Evolutionary conservation across 2,113 vertebrate genomes (phyloP), one percentile per base, ranked within the genome.

Genomic region (Choloepus hoffmanni): DNA sequence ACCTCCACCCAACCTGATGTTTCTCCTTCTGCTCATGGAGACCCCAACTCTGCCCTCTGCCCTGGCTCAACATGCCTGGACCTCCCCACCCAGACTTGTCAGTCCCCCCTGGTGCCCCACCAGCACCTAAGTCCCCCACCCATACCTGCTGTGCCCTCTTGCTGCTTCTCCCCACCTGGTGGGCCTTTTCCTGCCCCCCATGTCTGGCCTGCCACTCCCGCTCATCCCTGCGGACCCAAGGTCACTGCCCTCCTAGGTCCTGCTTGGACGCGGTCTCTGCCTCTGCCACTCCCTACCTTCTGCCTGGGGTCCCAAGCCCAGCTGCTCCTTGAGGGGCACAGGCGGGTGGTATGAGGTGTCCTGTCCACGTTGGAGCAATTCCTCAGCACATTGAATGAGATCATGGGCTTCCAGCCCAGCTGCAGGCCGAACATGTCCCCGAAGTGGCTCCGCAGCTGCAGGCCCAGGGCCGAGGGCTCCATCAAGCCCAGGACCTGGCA

Each of bases 301-400:
- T 0, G 95, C 62, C 5, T 23, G 67, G 0, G 79, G 30, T 36
- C 93, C 12, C 0, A 90, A 97, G 73, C 97, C 97, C 23, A 98
- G 0, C 0, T 97, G 74, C 14, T 97, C 53, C 0, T 89, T 97
- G 0, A 95, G 0, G 0, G 97, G 68, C 0, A 74, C 0, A 0
- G 45, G 4, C 0, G 98, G 98, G 0, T 98, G 96, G 94, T 98
- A 98, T 1, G 98, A 63, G 5, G 98, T 98, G 85, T 98, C 98
- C 84, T 99, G 98, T 0, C 97, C 85, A 68, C 0, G 96, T 1
- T 95, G 10, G 33, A 98, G 96, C 90, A 99, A 95, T 0, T 97
- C 98, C 96, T 98, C 98, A 5, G 98, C 78, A 98, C 45, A 0
- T 97, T 99, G 65, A 99, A 48, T n/a, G 98, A 97, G 0, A 98